phyloP scores from a whole-genome alignment of 92 coral and sea anemone species.

The Scolanthus callimorphus region DNA sequence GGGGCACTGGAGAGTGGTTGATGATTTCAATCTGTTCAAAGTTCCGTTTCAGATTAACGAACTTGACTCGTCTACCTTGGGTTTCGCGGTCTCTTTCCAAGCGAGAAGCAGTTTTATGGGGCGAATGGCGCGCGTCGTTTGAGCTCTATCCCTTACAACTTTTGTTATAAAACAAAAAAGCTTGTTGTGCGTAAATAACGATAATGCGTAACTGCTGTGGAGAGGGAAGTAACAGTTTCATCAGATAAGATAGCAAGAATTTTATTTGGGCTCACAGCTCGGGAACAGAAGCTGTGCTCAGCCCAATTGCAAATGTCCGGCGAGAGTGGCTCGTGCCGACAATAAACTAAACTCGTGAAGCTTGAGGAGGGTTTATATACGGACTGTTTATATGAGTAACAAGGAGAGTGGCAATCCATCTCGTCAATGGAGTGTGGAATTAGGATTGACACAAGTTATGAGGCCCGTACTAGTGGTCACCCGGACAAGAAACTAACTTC shows the following conservation, averaged over 20 bases:
- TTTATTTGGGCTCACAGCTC: not conserved
- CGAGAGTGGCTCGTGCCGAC: not conserved
- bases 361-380: no score
- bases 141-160: not conserved
- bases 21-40: not conserved
- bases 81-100: no score
- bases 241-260: not conserved
- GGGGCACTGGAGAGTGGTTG: not conserved
- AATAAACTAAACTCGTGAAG: no score
- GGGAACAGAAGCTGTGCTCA: not conserved
- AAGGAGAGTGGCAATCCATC: conserved; percentile 50
- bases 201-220: conserved; percentile 25
- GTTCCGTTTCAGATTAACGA: no score
- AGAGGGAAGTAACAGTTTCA: conserved; percentile 23
- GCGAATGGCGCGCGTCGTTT: not conserved
- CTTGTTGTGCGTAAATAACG: not conserved
- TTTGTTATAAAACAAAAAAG: not conserved
- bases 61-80: no score
- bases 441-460: conserved; percentile 78
- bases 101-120: no score
- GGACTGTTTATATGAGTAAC: conserved; percentile 59
- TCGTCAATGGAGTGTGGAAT: conserved; percentile 78
- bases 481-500: conserved; percentile 21
- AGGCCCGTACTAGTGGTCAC: conserved; percentile 68
- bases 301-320: not conserved